Percentiles rank a stretch among this genome's conserved stretches.
Conservation (phyloP, 92 coral and sea anemone species). For the Zoanthus sansibaricus region DNA sequence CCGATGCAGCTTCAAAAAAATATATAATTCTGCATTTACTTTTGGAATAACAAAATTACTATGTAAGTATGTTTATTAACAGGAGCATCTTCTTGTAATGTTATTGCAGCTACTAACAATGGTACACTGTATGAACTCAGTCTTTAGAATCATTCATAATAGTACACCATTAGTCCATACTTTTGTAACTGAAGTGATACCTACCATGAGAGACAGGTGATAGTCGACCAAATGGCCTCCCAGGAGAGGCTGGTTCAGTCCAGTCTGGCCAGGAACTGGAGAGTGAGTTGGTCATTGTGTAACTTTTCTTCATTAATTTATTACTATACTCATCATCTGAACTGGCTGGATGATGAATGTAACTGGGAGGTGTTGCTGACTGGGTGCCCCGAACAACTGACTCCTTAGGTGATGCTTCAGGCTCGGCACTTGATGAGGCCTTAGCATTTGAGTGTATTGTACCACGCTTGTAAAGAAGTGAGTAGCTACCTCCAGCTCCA, state of each 20-base stretch:
- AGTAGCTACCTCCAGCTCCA: conserved; percentile 83
- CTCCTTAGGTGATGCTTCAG: conserved; percentile 79
- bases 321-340: conserved; percentile 72
- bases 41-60: no score
- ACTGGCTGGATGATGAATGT: conserved; percentile 60
- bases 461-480: conserved; percentile 84
- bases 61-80: no score
- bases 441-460: conserved; percentile 79
- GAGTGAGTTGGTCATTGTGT: conserved; percentile 67
- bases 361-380: conserved; percentile 82
- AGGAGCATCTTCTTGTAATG: no score
- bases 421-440: conserved; percentile 84
- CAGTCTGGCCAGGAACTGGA: conserved; percentile 94
- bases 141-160: no score
- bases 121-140: no score
- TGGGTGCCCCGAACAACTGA: conserved; percentile 67
- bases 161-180: no score
- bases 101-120: no score
- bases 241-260: conserved; percentile 75
- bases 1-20: conserved; percentile 48
- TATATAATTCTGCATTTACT: neutral
- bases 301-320: conserved; percentile 59
- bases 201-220: conserved; percentile 91
- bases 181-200: neutral
- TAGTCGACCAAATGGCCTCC: conserved; percentile 81